phyloP scores from a whole-genome alignment of 2,888 invertebrate species.

The Lasioglossum morio region DNA sequence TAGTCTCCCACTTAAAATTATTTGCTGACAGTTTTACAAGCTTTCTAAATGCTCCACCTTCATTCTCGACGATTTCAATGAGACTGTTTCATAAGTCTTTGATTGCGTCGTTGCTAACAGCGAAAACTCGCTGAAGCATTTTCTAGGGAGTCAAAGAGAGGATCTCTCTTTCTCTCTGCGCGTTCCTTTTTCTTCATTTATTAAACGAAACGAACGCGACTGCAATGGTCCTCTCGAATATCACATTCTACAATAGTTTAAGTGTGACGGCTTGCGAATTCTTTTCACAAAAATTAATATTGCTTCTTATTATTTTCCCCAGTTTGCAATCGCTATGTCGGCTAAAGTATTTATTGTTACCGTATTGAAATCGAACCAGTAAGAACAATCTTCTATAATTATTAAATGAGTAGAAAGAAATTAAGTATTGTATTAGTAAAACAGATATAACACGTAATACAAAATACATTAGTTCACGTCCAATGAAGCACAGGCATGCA shows the following conservation, averaged over 20 bases:
- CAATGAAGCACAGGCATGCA: not conserved
- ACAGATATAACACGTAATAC: not conserved
- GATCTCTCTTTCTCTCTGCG: not conserved
- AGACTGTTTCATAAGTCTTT: constrained; percentile 8
- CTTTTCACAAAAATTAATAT: not conserved
- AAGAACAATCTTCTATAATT: not conserved
- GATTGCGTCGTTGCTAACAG: not conserved
- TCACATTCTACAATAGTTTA: not conserved
- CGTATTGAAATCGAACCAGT: not conserved
- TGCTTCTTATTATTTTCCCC: not conserved
- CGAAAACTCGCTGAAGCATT: constrained; percentile 3
- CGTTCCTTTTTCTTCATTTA: not conserved
- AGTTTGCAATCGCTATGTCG: no score
- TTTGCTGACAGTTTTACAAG: not conserved
- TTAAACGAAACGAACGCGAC: constrained; percentile 2
- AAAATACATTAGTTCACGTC: not conserved
- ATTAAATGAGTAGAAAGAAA: not conserved
- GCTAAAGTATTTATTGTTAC: not conserved
- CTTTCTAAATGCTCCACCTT: not conserved
- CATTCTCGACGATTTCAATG: constrained; percentile 2
- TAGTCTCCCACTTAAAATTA: not conserved
- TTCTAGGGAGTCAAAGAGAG: not conserved
- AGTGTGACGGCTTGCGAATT: not conserved
- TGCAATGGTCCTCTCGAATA: not conserved
- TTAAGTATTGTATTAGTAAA: not conserved